These are phyloP conservation scores for Notamacropus eugenii DNA, from an alignment of 2,797 vertebrate genomes.

Conservation along the genomic window DNA sequence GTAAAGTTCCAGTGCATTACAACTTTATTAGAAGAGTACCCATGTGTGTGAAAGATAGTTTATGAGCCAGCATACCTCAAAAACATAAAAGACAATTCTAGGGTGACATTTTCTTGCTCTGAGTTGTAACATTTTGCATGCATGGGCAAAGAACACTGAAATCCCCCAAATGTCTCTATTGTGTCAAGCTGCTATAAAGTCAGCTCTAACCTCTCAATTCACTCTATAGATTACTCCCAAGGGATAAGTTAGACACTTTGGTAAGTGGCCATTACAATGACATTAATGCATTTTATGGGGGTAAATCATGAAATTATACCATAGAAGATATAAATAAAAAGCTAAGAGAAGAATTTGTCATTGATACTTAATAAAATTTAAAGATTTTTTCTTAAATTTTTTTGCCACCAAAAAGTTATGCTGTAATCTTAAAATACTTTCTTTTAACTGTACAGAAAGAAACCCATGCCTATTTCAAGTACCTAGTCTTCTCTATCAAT, in stretches of 20 bases:
- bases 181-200: slow-evolving; percentile 35
- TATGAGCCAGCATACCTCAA: slow-evolving; percentile 25
- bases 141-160: slow-evolving; percentile 55
- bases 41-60: slow-evolving; percentile 24
- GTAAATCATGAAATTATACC: slow-evolving; percentile 72
- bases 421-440: slow-evolving; percentile 24
- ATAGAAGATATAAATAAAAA: slow-evolving; percentile 68
- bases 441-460: slow-evolving; percentile 4
- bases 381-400: slow-evolving; percentile 32
- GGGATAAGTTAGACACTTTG: slow-evolving; percentile 56
- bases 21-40: slow-evolving; percentile 30
- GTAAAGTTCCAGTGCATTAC: slow-evolving; percentile 28
- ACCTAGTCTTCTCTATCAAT: background rate
- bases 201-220: slow-evolving; percentile 60
- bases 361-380: slow-evolving; percentile 56
- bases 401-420: slow-evolving; percentile 44
- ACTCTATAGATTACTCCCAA: slow-evolving; percentile 54
- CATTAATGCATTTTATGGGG: slow-evolving; percentile 55
- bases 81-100: slow-evolving; percentile 33
- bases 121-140: slow-evolving; percentile 31
- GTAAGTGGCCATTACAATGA: slow-evolving; percentile 59
- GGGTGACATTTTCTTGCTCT: slow-evolving; percentile 34
- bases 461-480: slow-evolving; percentile 2
- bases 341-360: slow-evolving; percentile 52
- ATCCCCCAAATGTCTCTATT: slow-evolving; percentile 51